Percentiles rank a stretch among this genome's conserved stretches.
These are phyloP conservation scores for Tetramorium alpestre DNA, from an alignment of 1,140 invertebrate genomes.

Conservation along the genomic window DNA sequence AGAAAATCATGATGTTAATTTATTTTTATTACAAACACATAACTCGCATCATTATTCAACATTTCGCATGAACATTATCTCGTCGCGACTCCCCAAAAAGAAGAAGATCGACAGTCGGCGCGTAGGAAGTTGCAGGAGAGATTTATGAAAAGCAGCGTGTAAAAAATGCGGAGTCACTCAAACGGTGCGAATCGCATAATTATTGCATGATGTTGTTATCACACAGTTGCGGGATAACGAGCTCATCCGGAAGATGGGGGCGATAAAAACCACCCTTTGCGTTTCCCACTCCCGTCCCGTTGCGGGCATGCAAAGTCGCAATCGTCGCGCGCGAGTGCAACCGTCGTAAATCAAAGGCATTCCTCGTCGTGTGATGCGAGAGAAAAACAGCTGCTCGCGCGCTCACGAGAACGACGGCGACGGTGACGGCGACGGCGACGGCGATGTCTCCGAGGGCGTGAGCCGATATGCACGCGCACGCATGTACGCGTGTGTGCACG, in stretches of 20 bases:
- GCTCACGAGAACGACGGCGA: conserved; percentile 10
- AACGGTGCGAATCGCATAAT: conserved; percentile 13
- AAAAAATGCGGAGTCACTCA: background rate
- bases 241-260: background rate
- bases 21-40: background rate
- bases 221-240: conserved; percentile 35
- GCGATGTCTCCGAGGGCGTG: conserved; percentile 58
- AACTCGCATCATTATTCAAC: background rate
- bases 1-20: background rate
- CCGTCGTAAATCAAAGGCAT: conserved; percentile 75
- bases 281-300: conserved; percentile 42
- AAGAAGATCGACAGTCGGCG: background rate
- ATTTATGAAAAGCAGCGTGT: background rate
- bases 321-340: conserved; percentile 68
- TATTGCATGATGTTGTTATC: background rate
- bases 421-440: background rate
- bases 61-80: background rate
- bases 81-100: background rate
- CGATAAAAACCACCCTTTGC: conserved; percentile 32
- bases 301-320: conserved; percentile 65
- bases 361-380: conserved; percentile 73
- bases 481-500: conserved; percentile 13
- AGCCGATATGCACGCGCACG: conserved; percentile 60
- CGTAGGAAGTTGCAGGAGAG: background rate
- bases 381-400: conserved; percentile 77